Evolutionary conservation across 2,888 invertebrate species (phyloP), one percentile per base, ranked within the genome.

Genomic region (Nephrotoma guestfalica): DNA sequence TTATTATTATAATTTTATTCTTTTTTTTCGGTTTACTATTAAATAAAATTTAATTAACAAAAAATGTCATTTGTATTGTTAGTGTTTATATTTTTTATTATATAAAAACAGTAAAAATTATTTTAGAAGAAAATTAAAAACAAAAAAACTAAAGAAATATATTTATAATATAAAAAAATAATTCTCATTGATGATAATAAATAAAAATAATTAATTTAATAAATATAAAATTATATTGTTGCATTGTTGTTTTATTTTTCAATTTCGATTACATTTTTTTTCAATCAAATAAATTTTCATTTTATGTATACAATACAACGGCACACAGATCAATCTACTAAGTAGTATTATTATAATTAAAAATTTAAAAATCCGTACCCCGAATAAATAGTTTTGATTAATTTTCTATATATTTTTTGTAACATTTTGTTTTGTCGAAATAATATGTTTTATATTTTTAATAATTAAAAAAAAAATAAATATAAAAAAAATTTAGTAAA

Each of bases 51-150:
- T 7, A 84, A 83, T 40, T 5, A 11, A 83, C 40, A 41, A 41
- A 41, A 84, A 84, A 41, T 41, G 84, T 84, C 84, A 83, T 84
- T 84, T 41, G 42, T 84, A 84, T 84, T 84, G 84, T 84, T 84
- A 84, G 84, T 84, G 42, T 84, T 84, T 84, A 84, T 84, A 84
- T 84, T 84, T 84, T 84, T 84, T 84, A 84, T 84, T 84, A 84
- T 84, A 84, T 84, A 84, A 84, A 84, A 41, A 84, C 71, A 84
- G 40, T 41, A 83, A 41, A 84, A 41, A 15, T 84, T 84, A 84
- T 84, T 41, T 84, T 84, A 41, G 42, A 84, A 7, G 41, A 84
- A 84, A 84, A 41, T 84, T 41, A 41, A 41, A 83, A 40, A 83
- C n/a, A 13, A 83, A 83, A 83, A 41, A 41, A 41, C 71, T 41